These are phyloP conservation scores for Chaenodraco wilsoni DNA, from an alignment of 2,797 vertebrate genomes.

Conservation along the genomic window DNA sequence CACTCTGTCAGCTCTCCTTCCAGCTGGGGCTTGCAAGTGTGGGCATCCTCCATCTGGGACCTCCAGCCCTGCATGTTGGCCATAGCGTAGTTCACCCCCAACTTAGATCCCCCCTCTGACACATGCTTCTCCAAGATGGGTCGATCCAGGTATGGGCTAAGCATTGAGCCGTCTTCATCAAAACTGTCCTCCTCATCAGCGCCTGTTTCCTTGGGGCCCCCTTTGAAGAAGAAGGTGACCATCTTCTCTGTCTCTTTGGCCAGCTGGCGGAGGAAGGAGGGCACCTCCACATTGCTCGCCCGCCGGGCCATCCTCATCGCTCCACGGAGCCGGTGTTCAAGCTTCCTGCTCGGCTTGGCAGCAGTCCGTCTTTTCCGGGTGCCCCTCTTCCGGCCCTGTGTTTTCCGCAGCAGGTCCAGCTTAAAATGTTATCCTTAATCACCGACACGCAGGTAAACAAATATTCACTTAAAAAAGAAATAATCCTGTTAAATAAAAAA, in stretches of 20 bases:
- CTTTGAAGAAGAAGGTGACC: slow-evolving; percentile 85
- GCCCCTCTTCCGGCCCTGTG: slow-evolving; percentile 66
- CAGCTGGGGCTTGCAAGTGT: slow-evolving; percentile 80
- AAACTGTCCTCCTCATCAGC: slow-evolving; percentile 45
- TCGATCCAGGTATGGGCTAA: slow-evolving; percentile 78
- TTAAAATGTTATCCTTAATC: slow-evolving; percentile 48
- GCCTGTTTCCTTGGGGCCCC: slow-evolving; percentile 60
- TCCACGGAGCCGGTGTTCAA: slow-evolving; percentile 65
- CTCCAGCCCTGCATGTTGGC: slow-evolving; percentile 88
- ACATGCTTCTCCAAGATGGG: slow-evolving; percentile 82
- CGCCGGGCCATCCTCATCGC: slow-evolving; percentile 81
- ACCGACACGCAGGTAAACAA: slow-evolving; percentile 39
- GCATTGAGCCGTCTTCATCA: slow-evolving; percentile 63
- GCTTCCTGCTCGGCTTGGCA: slow-evolving; percentile 66
- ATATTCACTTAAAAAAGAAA: neutral
- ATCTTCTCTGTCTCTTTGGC: slow-evolving; percentile 85
- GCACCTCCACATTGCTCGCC: slow-evolving; percentile 82
- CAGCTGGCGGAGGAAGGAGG: slow-evolving; percentile 83
- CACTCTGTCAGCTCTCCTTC: slow-evolving; percentile 76
- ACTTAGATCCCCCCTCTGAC: slow-evolving; percentile 72
- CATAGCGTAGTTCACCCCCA: slow-evolving; percentile 78
- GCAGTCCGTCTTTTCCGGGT: slow-evolving; percentile 59
- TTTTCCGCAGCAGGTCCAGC: slow-evolving; percentile 81
- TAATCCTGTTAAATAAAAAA: slow-evolving; percentile 14
- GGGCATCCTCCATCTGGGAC: slow-evolving; percentile 87